Percentiles rank a stretch among this genome's conserved stretches.
Evolutionary conservation across 2,113 vertebrate species (phyloP).

Genomic region (Tragelaphus scriptus): DNA sequence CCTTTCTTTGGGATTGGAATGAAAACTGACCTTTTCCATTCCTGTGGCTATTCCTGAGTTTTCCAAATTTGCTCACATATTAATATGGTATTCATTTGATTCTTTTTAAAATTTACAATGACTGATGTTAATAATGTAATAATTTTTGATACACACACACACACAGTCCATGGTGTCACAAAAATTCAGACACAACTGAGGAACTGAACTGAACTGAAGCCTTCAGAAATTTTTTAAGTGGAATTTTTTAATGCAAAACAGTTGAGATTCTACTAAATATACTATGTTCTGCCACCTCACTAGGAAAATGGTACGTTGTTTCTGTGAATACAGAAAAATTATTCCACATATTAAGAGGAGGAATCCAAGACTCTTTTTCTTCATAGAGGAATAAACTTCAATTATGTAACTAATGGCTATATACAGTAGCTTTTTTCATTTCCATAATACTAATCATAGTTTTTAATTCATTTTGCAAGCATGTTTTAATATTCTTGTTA

Average conservation of each 20-base stretch:
- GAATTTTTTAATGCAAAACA: not conserved
- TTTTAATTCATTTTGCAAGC: slow-evolving; percentile 40
- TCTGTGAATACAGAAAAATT: slow-evolving; percentile 9
- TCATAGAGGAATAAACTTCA: not conserved
- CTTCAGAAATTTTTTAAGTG: not conserved
- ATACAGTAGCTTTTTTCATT: not conserved
- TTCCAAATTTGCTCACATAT: not conserved
- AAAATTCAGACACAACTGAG: not conserved
- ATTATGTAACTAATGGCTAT: slow-evolving; percentile 31
- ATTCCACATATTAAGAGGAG: slow-evolving; percentile 18
- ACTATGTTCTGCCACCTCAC: not conserved
- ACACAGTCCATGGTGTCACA: not conserved
- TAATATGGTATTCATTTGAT: not conserved
- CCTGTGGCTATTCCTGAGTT: not conserved
- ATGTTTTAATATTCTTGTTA: not conserved
- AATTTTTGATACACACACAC: not conserved
- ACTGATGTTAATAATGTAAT: not conserved
- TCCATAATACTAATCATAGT: not conserved
- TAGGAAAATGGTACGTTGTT: slow-evolving; percentile 28
- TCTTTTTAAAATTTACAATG: not conserved
- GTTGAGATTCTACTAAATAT: not conserved
- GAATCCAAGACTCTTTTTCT: slow-evolving; percentile 3
- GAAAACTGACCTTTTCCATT: not conserved
- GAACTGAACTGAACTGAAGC: not conserved
- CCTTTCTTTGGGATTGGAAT: not conserved